phyloP scores from a whole-genome alignment of 2,888 invertebrate species.

The Peribatodes rhomboidaria region DNA sequence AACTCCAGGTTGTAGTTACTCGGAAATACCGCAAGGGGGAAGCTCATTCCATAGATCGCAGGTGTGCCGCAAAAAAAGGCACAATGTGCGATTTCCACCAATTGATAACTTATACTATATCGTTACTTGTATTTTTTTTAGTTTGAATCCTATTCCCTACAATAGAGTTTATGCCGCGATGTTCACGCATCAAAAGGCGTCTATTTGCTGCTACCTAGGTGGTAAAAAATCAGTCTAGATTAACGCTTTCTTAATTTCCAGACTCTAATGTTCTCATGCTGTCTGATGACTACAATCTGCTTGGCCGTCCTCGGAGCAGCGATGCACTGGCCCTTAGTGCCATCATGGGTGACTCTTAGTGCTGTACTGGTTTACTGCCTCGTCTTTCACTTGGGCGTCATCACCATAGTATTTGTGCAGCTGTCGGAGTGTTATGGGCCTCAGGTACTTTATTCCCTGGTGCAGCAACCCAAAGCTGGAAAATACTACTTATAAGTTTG shows the following conservation, averaged over 20 bases:
- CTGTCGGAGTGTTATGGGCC: constrained; percentile 55
- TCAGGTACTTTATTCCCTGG: constrained; percentile 47
- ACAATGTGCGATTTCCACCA: too few relatives aligned
- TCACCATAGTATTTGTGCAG: constrained; percentile 60
- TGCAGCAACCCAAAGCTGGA: neutral
- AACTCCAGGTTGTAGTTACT: too few relatives aligned
- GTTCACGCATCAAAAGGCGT: too few relatives aligned
- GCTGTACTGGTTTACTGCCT: constrained; percentile 60
- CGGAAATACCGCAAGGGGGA: too few relatives aligned
- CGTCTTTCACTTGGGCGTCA: constrained; percentile 62
- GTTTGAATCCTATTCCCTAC: too few relatives aligned
- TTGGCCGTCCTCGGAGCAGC: constrained; percentile 53
- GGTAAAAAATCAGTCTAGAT: neutral
- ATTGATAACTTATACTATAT: too few relatives aligned
- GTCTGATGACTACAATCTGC: constrained; percentile 43
- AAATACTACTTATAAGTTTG: too few relatives aligned
- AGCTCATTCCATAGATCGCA: too few relatives aligned
- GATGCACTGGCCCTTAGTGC: constrained; percentile 58
- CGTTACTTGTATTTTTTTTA: neutral
- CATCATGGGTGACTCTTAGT: constrained; percentile 63
- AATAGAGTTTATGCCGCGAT: too few relatives aligned
- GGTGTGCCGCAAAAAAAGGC: too few relatives aligned
- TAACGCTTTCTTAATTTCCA: constrained; percentile 35
- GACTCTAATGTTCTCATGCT: constrained; percentile 57
- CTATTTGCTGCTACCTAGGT: too few relatives aligned